Percentiles rank a stretch among this genome's conserved stretches.
Conservation (phyloP, 2,113 vertebrate genomes). For the Lampris incognitus region DNA sequence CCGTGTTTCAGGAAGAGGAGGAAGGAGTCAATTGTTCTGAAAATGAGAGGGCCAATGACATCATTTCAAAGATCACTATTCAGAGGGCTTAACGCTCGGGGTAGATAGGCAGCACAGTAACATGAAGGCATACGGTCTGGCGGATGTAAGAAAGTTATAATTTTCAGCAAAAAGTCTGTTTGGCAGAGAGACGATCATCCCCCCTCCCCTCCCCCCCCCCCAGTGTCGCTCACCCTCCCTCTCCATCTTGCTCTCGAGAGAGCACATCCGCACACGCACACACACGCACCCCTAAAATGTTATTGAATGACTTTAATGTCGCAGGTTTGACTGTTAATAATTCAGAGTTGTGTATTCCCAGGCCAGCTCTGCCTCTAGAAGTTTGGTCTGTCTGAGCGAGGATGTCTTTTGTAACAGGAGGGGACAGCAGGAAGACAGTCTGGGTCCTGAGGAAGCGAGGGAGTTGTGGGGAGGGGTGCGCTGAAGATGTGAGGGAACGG, state of each 20-base stretch:
- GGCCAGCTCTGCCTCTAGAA: slow-evolving; percentile 33
- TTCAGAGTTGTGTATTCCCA: slow-evolving; percentile 4
- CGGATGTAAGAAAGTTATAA: slow-evolving; percentile 40
- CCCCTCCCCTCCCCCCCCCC: slow-evolving; percentile 15
- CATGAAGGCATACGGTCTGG: slow-evolving; percentile 28
- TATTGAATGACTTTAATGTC: slow-evolving; percentile 15
- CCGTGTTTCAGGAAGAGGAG: slow-evolving; percentile 81
- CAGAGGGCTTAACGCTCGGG: slow-evolving; percentile 38
- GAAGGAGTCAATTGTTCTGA: slow-evolving; percentile 82
- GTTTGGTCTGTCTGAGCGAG: slow-evolving; percentile 52
- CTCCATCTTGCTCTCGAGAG: not conserved
- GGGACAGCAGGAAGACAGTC: slow-evolving; percentile 77
- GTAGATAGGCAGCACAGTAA: slow-evolving; percentile 25
- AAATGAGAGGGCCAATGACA: slow-evolving; percentile 76
- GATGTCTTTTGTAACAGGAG: slow-evolving; percentile 73
- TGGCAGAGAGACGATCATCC: slow-evolving; percentile 21
- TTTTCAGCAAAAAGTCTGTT: slow-evolving; percentile 36
- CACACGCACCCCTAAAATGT: slow-evolving; percentile 5
- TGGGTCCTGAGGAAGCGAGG: slow-evolving; percentile 72
- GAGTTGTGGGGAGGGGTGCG: slow-evolving; percentile 41
- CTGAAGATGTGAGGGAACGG: slow-evolving; percentile 24
- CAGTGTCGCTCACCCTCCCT: not conserved
- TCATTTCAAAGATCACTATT: slow-evolving; percentile 76
- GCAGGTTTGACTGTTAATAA: slow-evolving; percentile 16
- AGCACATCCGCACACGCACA: not conserved